Percentiles rank a stretch among this genome's conserved stretches.
Evolutionary conservation across 2,888 invertebrate species (phyloP).

Genomic region (Tinea semifulvella): DNA sequence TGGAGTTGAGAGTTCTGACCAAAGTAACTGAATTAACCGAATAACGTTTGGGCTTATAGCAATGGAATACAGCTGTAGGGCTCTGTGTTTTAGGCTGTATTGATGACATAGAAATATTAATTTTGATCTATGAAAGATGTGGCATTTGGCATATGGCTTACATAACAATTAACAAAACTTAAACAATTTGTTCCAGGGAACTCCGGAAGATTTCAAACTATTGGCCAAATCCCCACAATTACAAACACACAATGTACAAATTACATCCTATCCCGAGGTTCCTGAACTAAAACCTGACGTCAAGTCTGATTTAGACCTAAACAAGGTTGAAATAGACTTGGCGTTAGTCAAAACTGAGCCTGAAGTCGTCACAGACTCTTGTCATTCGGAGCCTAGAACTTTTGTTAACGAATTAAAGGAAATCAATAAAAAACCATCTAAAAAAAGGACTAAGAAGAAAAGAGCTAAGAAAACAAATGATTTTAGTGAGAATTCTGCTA

Average conservation of each 20-base stretch:
- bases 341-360: conserved; percentile 17
- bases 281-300: background rate
- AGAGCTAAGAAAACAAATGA: background rate
- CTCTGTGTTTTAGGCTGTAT: too few species aligned
- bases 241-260: background rate
- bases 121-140: too few species aligned
- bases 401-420: conserved; percentile 31
- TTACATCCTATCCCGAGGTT: background rate
- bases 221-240: background rate
- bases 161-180: background rate
- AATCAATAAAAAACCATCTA: conserved; percentile 1
- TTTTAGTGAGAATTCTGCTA: too few species aligned
- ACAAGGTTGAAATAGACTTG: conserved; percentile 14
- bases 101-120: too few species aligned
- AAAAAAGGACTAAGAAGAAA: background rate
- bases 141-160: too few species aligned
- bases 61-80: too few species aligned
- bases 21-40: too few species aligned
- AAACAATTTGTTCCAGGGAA: background rate
- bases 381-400: conserved; percentile 36
- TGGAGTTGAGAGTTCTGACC: too few species aligned
- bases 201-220: background rate
- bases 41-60: too few species aligned
- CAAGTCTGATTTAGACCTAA: background rate
- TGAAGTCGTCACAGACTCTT: background rate